These are phyloP conservation scores for Enteromius viviparus DNA, from an alignment of 2,797 vertebrate genomes.

Conservation along the genomic window DNA sequence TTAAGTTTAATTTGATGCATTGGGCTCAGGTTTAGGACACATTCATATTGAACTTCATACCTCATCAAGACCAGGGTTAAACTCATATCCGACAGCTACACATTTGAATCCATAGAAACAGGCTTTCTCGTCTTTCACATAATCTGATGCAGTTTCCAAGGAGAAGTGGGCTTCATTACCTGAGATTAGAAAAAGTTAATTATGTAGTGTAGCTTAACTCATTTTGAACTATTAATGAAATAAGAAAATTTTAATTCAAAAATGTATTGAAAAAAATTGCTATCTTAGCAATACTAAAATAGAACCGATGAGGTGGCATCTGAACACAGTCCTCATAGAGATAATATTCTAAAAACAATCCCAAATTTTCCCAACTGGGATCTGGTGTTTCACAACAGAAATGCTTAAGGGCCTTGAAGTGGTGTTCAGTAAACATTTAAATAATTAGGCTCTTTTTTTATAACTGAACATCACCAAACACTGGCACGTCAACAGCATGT, in stretches of 20 bases:
- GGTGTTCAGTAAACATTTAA: not conserved
- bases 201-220: slow-evolving; percentile 31
- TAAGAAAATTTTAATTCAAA: not conserved
- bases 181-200: slow-evolving; percentile 66
- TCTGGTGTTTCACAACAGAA: not conserved
- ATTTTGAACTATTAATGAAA: not conserved
- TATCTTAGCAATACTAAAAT: not conserved
- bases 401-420: slow-evolving; percentile 8
- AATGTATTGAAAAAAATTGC: not conserved
- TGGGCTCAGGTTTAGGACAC: not conserved
- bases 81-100: slow-evolving; percentile 96
- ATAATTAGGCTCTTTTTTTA: not conserved
- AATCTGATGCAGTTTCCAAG: slow-evolving; percentile 97
- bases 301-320: not conserved
- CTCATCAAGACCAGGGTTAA: slow-evolving; percentile 95
- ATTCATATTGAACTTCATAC: slow-evolving; percentile 70
- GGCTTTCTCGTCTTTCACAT: slow-evolving; percentile 98
- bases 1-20: not conserved
- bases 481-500: not conserved
- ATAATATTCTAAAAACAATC: not conserved
- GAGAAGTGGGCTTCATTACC: slow-evolving; percentile 98
- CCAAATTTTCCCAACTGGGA: not conserved
- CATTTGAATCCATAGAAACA: slow-evolving; percentile 98
- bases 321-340: not conserved
- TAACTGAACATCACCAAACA: not conserved